Evolutionary conservation across 2,113 vertebrate species (phyloP).

Genomic region (Indicator maculatus): DNA sequence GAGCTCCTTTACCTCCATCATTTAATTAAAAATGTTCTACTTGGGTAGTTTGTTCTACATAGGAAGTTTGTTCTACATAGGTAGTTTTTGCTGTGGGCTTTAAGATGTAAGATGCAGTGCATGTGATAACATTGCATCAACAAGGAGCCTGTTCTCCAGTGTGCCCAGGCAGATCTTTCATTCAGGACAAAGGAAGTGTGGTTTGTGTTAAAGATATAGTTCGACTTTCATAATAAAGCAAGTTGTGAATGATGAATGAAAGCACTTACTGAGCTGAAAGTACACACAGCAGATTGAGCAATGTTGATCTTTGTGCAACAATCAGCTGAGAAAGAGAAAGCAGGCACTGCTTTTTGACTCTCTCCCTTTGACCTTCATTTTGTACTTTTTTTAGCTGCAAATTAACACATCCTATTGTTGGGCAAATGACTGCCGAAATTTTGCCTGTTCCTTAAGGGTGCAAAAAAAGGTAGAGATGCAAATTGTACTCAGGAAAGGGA

Average conservation of each 20-base stretch:
- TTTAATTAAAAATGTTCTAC: constrained; percentile 26
- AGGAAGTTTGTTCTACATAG: background rate
- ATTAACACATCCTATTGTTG: constrained; percentile 2
- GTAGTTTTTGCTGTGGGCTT: constrained; percentile 16
- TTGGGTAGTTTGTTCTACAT: background rate
- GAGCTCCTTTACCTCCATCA: background rate
- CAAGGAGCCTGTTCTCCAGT: constrained; percentile 16
- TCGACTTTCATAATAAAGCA: constrained; percentile 54
- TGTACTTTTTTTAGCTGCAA: constrained; percentile 1
- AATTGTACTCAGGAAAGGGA: background rate
- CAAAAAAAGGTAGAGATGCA: background rate
- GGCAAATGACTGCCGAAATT: background rate
- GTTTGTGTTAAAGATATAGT: constrained; percentile 62
- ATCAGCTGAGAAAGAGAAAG: constrained; percentile 54
- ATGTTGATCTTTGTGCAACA: constrained; percentile 61
- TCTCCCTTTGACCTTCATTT: constrained; percentile 29
- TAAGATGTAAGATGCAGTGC: background rate
- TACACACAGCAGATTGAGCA: constrained; percentile 46
- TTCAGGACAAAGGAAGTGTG: constrained; percentile 58
- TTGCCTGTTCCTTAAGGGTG: background rate
- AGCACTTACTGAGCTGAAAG: constrained; percentile 59
- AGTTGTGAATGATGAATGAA: constrained; percentile 67
- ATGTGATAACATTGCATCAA: constrained; percentile 26
- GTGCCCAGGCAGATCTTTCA: constrained; percentile 27
- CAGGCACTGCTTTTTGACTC: background rate